A percentile compares a stretch with the other conserved stretches of the same genome.
Conservation (phyloP, 2,888 invertebrate species). For the Orthonychiurus folsomi region DNA sequence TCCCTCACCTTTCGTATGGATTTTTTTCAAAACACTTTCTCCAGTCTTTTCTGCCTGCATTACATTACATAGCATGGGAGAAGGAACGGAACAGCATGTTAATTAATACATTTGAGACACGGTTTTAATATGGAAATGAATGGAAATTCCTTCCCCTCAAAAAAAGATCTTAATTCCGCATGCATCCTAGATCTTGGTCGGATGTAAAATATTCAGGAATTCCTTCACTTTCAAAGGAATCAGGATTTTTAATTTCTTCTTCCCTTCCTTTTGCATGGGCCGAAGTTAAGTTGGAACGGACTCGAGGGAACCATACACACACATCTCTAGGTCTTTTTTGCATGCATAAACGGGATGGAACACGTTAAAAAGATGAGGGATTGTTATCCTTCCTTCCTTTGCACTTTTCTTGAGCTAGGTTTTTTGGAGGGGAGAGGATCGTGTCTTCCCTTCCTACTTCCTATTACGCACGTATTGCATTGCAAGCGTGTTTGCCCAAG, state of each 20-base stretch:
- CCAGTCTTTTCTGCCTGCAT: too few species aligned
- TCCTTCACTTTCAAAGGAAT: background rate
- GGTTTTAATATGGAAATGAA: background rate
- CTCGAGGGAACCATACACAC: background rate
- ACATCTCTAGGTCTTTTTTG: background rate
- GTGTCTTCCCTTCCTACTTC: background rate
- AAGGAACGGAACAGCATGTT: too few species aligned
- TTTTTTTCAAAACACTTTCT: too few species aligned
- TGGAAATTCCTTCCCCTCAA: constrained; percentile 1
- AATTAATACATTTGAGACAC: background rate
- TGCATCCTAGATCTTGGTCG: too few species aligned
- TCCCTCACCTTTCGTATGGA: too few species aligned
- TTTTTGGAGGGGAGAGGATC: background rate
- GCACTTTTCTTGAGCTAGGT: background rate
- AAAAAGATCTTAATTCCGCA: background rate
- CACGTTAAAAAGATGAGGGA: background rate
- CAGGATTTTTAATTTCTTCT: background rate
- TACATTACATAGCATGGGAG: too few species aligned
- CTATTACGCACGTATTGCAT: background rate
- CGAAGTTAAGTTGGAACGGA: background rate
- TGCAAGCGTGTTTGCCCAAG: background rate
- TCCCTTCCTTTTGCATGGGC: background rate
- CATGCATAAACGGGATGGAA: background rate
- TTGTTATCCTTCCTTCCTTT: background rate
- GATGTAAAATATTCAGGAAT: background rate